A percentile compares a stretch with the other conserved stretches of the same genome.
phyloP scores from a whole-genome alignment of 2,888 invertebrate genomes.

The Lithophane socia region DNA sequence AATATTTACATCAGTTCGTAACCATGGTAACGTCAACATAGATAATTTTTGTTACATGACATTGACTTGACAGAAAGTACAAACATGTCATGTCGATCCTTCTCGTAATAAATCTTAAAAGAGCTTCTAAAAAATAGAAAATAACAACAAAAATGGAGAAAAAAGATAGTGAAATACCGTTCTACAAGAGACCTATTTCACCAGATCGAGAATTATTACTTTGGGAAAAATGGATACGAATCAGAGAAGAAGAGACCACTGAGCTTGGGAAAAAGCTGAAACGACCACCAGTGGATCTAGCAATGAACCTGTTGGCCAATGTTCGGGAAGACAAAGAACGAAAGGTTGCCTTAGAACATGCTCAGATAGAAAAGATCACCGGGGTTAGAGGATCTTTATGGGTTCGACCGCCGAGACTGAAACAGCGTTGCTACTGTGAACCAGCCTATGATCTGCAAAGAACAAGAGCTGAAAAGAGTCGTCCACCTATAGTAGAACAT shows the following conservation, averaged over 20 bases:
- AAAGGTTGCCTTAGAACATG: slow-evolving; percentile 80
- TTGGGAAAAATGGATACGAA: slow-evolving; percentile 86
- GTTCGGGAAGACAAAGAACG: slow-evolving; percentile 80
- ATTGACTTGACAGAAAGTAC: not conserved
- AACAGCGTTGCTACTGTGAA: slow-evolving; percentile 76
- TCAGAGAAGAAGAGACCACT: slow-evolving; percentile 79
- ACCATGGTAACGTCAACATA: slow-evolving; percentile 19
- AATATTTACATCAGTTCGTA: slow-evolving; percentile 12
- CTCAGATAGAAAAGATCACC: slow-evolving; percentile 78
- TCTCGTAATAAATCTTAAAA: not conserved
- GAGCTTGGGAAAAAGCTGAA: slow-evolving; percentile 71
- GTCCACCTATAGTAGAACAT: slow-evolving; percentile 79
- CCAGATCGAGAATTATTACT: slow-evolving; percentile 79
- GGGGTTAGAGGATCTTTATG: slow-evolving; percentile 76
- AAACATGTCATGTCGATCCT: not conserved
- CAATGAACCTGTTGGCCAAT: slow-evolving; percentile 81
- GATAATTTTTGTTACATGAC: not conserved
- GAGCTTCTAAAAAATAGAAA: not conserved
- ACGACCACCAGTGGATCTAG: slow-evolving; percentile 78
- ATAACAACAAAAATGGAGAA: slow-evolving; percentile 45
- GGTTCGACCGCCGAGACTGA: slow-evolving; percentile 79
- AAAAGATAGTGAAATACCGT: slow-evolving; percentile 14
- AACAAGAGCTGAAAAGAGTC: slow-evolving; percentile 79
- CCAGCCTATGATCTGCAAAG: slow-evolving; percentile 82
- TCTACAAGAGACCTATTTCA: slow-evolving; percentile 51